Conservation (phyloP, 2,888 invertebrate genomes). For the Megastigmus dorsalis region DNA sequence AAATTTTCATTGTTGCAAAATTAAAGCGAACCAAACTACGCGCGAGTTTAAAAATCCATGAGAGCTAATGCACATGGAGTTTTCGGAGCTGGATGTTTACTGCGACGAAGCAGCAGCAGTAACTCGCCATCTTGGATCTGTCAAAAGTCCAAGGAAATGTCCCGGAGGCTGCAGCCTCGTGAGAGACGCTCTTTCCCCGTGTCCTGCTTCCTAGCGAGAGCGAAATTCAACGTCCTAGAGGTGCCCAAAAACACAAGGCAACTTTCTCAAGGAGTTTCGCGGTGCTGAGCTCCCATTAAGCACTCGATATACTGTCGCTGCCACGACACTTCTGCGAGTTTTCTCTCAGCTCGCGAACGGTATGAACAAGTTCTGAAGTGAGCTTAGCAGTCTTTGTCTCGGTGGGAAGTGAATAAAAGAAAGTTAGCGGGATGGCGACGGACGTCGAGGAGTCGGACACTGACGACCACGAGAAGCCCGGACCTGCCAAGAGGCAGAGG, state of each 20-base stretch:
- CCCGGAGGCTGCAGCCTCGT: constrained; percentile 3
- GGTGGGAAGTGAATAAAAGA: neutral
- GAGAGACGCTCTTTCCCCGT: neutral
- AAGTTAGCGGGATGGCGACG: constrained; percentile 66
- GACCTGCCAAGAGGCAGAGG: constrained; percentile 68
- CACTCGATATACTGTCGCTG: neutral
- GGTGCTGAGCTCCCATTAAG: neutral
- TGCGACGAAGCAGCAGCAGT: constrained; percentile 4
- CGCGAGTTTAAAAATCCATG: too few species aligned
- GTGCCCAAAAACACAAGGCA: neutral
- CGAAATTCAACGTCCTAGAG: neutral
- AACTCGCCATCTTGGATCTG: constrained; percentile 65
- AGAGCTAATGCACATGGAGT: too few species aligned
- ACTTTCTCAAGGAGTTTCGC: neutral
- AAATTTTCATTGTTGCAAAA: too few species aligned
- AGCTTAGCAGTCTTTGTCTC: neutral
- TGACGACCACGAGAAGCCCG: constrained; percentile 67
- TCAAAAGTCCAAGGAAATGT: constrained; percentile 57
- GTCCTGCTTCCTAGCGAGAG: neutral
- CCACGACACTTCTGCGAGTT: neutral
- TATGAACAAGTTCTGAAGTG: constrained; percentile 1
- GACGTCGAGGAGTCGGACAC: constrained; percentile 71
- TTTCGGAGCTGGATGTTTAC: neutral
- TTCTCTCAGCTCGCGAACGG: neutral
- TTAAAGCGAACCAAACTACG: too few species aligned